Conservation (phyloP, 2,888 invertebrate genomes). For the Gryllus longicercus region DNA sequence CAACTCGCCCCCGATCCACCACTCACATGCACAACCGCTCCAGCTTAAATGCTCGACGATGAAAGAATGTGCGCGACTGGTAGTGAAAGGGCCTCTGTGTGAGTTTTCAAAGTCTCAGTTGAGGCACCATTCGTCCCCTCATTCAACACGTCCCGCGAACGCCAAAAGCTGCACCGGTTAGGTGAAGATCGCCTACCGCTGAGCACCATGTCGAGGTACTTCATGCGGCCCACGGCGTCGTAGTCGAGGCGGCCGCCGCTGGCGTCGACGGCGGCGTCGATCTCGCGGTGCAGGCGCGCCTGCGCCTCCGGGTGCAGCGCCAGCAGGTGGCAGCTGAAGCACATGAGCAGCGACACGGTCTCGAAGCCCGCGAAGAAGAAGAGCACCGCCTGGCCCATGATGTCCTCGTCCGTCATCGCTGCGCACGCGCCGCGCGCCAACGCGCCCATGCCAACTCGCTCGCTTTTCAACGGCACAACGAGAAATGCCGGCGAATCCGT, state of each 20-base stretch:
- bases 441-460: no score
- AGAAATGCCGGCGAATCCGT: no score
- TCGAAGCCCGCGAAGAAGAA: slow-evolving; percentile 17
- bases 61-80: no score
- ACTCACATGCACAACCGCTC: no score
- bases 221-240: background rate
- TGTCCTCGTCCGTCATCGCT: background rate
- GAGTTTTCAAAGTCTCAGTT: no score
- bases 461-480: no score
- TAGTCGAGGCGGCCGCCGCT: background rate
- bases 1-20: no score
- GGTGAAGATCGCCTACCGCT: background rate
- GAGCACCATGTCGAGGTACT: background rate
- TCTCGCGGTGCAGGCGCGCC: background rate
- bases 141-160: no score
- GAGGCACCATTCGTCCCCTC: no score
- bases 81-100: no score
- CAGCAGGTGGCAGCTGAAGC: background rate
- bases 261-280: background rate
- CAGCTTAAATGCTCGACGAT: no score
- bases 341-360: background rate
- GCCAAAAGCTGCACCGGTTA: no score
- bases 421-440: background rate
- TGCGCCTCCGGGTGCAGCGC: background rate
- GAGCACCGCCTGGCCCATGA: background rate